These are phyloP conservation scores for Fissipunctia ypsillon DNA, from an alignment of 2,888 invertebrate species.

Conservation along the genomic window DNA sequence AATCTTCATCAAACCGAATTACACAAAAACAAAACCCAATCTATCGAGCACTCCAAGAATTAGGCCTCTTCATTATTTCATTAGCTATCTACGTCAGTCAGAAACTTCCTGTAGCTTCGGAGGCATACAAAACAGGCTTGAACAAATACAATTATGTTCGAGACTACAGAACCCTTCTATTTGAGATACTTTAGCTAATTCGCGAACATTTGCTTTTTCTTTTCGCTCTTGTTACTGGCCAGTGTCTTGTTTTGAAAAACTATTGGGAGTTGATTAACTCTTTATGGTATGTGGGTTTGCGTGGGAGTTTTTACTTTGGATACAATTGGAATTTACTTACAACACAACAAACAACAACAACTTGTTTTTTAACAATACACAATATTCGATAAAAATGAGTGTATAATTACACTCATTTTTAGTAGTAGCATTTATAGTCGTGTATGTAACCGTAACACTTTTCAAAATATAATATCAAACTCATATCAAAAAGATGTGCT, in stretches of 20 bases:
- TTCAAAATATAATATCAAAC: no score
- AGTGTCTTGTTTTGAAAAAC: conserved; percentile 42
- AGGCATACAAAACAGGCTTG: conserved; percentile 59
- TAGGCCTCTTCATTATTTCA: conserved; percentile 60
- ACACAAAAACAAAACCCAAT: conserved; percentile 53
- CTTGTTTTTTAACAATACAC: no score
- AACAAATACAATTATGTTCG: conserved; percentile 66
- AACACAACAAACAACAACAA: no score
- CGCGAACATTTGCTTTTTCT: conserved; percentile 44
- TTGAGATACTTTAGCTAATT: conserved; percentile 65
- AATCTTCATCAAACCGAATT: conserved; percentile 31
- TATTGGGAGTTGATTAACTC: conserved; percentile 45
- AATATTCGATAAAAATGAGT: no score
- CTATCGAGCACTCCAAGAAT: conserved; percentile 49
- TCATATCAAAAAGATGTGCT: no score
- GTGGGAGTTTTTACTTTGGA: background rate
- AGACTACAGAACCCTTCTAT: conserved; percentile 51
- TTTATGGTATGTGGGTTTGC: conserved; percentile 6
- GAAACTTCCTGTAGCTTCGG: conserved; percentile 32
- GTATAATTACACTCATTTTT: no score
- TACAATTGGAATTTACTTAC: background rate
- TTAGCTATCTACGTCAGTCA: conserved; percentile 54
- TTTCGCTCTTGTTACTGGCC: conserved; percentile 38
- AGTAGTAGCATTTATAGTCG: no score
- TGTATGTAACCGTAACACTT: no score